Percentiles rank a stretch among this genome's conserved stretches.
These are phyloP conservation scores for Chalcosyrphus nemorum DNA, from an alignment of 2,888 invertebrate species.

Conservation along the genomic window DNA sequence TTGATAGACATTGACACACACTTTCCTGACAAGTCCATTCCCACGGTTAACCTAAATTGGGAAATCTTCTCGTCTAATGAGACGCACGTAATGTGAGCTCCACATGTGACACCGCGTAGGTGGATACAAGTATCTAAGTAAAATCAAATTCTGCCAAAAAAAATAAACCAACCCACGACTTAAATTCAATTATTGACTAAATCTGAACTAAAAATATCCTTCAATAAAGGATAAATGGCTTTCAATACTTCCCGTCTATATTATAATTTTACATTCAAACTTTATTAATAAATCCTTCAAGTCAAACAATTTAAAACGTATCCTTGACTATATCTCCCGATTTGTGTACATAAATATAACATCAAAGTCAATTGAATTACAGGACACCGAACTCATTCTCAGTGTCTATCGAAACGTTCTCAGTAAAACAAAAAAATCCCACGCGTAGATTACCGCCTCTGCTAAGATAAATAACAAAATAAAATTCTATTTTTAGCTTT, in stretches of 20 bases:
- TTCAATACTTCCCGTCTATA: neutral
- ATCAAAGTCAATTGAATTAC: constrained; percentile 21
- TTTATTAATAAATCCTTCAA: neutral
- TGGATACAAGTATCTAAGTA: neutral
- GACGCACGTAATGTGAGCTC: neutral
- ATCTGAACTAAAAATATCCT: too few species aligned
- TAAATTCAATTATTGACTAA: too few species aligned
- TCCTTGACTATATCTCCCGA: neutral
- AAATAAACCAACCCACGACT: neutral
- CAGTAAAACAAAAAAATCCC: constrained; percentile 19
- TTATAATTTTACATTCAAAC: neutral
- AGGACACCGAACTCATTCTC: too few species aligned
- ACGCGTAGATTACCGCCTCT: neutral
- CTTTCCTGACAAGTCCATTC: neutral
- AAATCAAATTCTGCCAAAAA: too few species aligned
- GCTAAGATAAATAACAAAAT: constrained; percentile 10
- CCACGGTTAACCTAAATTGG: neutral
- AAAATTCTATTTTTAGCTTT: constrained; percentile 58
- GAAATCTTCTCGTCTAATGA: neutral
- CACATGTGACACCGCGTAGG: neutral
- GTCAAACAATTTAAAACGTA: neutral
- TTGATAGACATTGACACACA: neutral
- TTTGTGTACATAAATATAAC: neutral
- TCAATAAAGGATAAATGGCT: too few species aligned
- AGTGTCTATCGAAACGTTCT: constrained; percentile 9